Percentiles rank a stretch among this genome's conserved stretches.
Conservation (phyloP, 1,140 invertebrate species). For the Drosophila melanica region DNA sequence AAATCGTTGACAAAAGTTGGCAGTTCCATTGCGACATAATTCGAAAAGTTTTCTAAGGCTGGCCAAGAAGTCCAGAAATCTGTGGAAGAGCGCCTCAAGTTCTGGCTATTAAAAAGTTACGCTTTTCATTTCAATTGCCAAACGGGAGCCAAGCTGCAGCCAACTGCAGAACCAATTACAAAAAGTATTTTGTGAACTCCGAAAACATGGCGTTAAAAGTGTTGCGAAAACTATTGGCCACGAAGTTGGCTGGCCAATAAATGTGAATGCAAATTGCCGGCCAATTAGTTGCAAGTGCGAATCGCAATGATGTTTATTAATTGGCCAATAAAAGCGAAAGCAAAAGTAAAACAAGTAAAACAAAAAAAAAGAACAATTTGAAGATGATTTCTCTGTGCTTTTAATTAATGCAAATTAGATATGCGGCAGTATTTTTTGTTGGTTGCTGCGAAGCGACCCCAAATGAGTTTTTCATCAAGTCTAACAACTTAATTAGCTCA, state of each 20-base stretch:
- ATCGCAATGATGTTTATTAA: constrained; percentile 44
- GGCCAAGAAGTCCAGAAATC: constrained; percentile 45
- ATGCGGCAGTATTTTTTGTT: constrained; percentile 51
- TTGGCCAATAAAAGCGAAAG: constrained; percentile 22
- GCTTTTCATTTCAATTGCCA: constrained; percentile 72
- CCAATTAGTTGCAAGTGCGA: constrained; percentile 60
- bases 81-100: constrained; percentile 39
- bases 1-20: constrained; percentile 32
- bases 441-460: constrained; percentile 26
- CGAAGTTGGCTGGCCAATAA: constrained; percentile 62
- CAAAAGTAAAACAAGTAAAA: neutral
- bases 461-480: constrained; percentile 81
- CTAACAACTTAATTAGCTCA: constrained; percentile 83
- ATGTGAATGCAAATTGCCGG: constrained; percentile 65
- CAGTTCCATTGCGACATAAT: constrained; percentile 53
- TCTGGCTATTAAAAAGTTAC: constrained; percentile 77
- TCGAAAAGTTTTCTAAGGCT: constrained; percentile 55
- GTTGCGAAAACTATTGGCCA: constrained; percentile 23
- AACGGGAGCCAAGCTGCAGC: constrained; percentile 40
- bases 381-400: constrained; percentile 20
- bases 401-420: constrained; percentile 81
- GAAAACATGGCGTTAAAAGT: constrained; percentile 32
- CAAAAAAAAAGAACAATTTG: no score
- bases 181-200: constrained; percentile 60
- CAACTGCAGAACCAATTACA: constrained; percentile 67